Base-by-base conservation (phyloP, 2,888 invertebrate species). In the Syrphus vitripennis region DNA sequence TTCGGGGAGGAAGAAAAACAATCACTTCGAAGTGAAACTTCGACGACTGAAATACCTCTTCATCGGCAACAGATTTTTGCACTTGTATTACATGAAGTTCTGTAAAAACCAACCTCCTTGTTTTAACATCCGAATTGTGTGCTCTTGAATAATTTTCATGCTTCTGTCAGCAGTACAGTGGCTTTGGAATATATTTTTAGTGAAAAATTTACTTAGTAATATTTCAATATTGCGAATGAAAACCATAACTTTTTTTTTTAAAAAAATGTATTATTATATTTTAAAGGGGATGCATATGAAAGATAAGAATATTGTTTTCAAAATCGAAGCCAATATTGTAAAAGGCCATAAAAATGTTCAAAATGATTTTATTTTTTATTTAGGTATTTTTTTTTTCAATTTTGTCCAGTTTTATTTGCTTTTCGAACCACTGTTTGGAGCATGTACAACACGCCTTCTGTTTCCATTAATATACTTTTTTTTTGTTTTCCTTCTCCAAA, bases 401-500 rank as follows among this genome's bases (percentile, higher is more conserved):
- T 48, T 48, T 48, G 3, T 31, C 31, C 19, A 34, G 1, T 0
- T 59, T 1, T 1, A n/a, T 16, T 26, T 40, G 14, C n/a, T 26
- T 19, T 34, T 21, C 4, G 7, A 34, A 26, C 61, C 16, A 63
- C 42, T 63, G 26, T 63, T 10, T 1, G 1, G 7, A 9, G 14
- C 12, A 9, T 34, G 9, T 12, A 61, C 4, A 37, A 10, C n/a
- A n/a, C 40, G 24, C 37, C 26, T 63, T 40, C 12, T 63, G 61
- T 63, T 63, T 63, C 26, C 40, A 63, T 42, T 40, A 40, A 40
- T 63, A 61, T 55, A n/a, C 12, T 45, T 63, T 63, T 37, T 37
- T 53, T 42, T 50, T 9, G 10, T 63, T 75, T 63, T 59, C 5
- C 5, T 57, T 7, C 14, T 21, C 4, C 48, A 48, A 57, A 50